Percentiles rank a stretch among this genome's conserved stretches.
Evolutionary conservation across 2,113 vertebrate species (phyloP).

Genomic region (Lepus europaeus): DNA sequence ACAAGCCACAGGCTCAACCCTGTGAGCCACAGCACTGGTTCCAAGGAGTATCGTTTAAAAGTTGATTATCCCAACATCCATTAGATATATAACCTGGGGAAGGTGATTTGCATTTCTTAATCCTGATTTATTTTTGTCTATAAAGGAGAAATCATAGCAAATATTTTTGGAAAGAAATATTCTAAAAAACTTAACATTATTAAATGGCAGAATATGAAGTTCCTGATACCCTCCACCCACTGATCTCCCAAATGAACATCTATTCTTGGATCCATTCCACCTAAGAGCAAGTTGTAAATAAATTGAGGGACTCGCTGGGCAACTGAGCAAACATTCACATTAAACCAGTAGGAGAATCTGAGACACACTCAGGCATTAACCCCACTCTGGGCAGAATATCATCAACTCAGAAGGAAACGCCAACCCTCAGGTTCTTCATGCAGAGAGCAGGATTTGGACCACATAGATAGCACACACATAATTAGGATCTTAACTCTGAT

Average conservation of each 20-base stretch:
- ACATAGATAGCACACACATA: neutral
- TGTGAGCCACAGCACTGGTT: too few relatives aligned
- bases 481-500: too few relatives aligned
- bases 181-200: neutral
- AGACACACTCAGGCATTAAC: neutral
- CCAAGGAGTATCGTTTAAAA: neutral
- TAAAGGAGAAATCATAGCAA: neutral
- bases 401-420: neutral
- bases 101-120: neutral
- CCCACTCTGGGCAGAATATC: rapidly evolving
- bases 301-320: neutral
- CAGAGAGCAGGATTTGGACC: neutral
- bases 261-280: neutral
- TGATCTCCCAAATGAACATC: neutral
- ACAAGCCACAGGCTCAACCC: too few relatives aligned
- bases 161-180: neutral
- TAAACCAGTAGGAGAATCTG: neutral
- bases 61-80: neutral
- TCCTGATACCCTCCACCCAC: neutral
- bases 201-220: neutral
- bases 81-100: neutral
- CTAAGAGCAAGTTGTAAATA: neutral
- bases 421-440: neutral
- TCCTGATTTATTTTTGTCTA: neutral
- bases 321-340: neutral